phyloP scores from a whole-genome alignment of 2,113 vertebrate species.

The Serinus canaria region DNA sequence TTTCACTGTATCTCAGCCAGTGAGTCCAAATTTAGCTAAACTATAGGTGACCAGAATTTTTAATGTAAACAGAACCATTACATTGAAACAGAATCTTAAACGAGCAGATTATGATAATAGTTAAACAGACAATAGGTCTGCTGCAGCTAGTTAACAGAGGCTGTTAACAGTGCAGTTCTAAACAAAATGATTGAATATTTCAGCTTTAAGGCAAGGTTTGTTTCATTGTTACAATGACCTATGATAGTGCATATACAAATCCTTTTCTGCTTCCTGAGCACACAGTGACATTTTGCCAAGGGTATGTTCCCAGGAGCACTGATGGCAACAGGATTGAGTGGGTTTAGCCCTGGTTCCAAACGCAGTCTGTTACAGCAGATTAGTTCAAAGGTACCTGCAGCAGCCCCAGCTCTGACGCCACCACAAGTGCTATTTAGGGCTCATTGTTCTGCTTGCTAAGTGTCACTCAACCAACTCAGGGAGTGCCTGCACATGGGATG shows the following conservation, averaged over 20 bases:
- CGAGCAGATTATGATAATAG: neutral
- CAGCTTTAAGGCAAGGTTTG: neutral
- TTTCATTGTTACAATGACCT: neutral
- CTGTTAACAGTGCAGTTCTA: neutral
- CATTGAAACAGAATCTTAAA: neutral
- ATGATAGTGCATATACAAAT: neutral
- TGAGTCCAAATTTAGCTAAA: neutral
- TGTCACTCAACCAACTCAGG: neutral
- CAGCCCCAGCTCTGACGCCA: neutral
- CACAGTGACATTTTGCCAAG: neutral
- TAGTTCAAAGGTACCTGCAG: neutral
- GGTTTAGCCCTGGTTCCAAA: neutral
- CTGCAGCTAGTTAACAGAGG: neutral
- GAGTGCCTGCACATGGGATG: neutral
- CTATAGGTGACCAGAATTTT: neutral
- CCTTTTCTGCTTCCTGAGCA: neutral
- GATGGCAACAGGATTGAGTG: neutral
- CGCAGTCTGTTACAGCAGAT: neutral
- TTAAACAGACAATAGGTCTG: neutral
- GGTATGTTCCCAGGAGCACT: rapidly evolving
- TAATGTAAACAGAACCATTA: neutral
- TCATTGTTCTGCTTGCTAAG: neutral
- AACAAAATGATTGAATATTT: neutral
- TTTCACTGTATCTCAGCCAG: neutral
- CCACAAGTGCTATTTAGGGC: neutral